These are phyloP conservation scores for Drosophila anomelani DNA, from an alignment of 2,888 invertebrate genomes.

Conservation along the genomic window DNA sequence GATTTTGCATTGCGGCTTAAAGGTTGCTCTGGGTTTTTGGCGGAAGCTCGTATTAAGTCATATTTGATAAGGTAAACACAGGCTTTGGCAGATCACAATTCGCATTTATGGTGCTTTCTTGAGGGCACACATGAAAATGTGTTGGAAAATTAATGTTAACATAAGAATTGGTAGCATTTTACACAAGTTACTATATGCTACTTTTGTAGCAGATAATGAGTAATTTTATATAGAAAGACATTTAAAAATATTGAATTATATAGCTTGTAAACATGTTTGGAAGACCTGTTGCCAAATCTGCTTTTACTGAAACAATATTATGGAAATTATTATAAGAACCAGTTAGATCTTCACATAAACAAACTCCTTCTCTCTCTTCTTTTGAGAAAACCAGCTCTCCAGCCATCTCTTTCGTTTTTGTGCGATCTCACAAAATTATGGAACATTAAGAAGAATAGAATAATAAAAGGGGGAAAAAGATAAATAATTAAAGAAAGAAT, in stretches of 20 bases:
- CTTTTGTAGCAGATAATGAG: too few relatives aligned
- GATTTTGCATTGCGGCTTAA: slow-evolving; percentile 11
- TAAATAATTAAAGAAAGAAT: slow-evolving; percentile 1
- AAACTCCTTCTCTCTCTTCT: slow-evolving; percentile 6
- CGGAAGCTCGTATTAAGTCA: not conserved
- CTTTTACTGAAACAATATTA: not conserved
- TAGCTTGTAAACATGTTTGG: too few relatives aligned
- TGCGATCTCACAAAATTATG: not conserved
- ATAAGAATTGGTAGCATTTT: not conserved
- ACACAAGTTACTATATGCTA: too few relatives aligned
- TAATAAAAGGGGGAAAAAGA: not conserved
- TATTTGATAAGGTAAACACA: slow-evolving; percentile 7
- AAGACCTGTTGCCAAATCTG: not conserved
- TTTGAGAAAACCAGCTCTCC: not conserved
- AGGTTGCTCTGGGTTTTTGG: not conserved
- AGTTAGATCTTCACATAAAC: slow-evolving; percentile 4
- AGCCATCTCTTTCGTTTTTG: slow-evolving; percentile 31
- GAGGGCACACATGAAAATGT: too few relatives aligned
- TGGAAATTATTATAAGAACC: not conserved
- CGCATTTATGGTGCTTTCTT: not conserved
- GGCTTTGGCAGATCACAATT: not conserved
- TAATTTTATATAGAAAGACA: too few relatives aligned
- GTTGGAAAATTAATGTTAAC: not conserved
- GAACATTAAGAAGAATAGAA: not conserved
- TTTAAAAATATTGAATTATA: too few relatives aligned